Base-by-base conservation (phyloP, 23 tunicate genomes). In the Styela clava region DNA sequence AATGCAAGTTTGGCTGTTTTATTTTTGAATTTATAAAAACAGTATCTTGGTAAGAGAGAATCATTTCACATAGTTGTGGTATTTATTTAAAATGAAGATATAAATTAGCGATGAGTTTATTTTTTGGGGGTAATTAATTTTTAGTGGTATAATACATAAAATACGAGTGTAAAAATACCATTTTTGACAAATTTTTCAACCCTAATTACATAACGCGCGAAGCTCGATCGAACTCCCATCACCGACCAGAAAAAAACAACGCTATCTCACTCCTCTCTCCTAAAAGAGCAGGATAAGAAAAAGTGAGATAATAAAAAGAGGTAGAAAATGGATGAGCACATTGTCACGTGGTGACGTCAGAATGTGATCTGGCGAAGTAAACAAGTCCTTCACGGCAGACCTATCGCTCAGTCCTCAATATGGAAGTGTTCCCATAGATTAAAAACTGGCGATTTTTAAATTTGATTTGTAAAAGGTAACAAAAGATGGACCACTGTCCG, bases 341-440 rank as follows among this genome's bases (percentile, higher is more conserved):
- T 67, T 67, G 71, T 67, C 71, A 29, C n/a, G 71, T 16, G 16
- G 22, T 67, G 71, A 67, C 71, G 71, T 67, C 71, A 67, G 31
- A 18, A 67, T 28, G 30, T 28, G 1, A 29, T 67, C 31, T 67
- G 71, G 71, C n/a, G 71, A 29, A 67, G 71, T 67, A 67, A 67
- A 67, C 71, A 67, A 67, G 31, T 67, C 12, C 31, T 28, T 67
- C 71, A 23, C 31, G 71, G 56, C 56, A 44, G 56, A 44, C 56
- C 56, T 44, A 7, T 44, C 56, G 56, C 56, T 5, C 56, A 44
- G 56, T 44, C 56, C 9, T 44, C 56, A 44, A 44, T 5, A 44
- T 44, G 56, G 56, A 44, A 44, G 56, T 44, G 56, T 44, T 44
- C 56, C 7, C 56, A 5, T 44, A n/a, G n/a, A n/a, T n/a, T n/a